Base-by-base conservation (phyloP, 64 coral and sea anemone genomes). In the Stichodactyla helianthus region DNA sequence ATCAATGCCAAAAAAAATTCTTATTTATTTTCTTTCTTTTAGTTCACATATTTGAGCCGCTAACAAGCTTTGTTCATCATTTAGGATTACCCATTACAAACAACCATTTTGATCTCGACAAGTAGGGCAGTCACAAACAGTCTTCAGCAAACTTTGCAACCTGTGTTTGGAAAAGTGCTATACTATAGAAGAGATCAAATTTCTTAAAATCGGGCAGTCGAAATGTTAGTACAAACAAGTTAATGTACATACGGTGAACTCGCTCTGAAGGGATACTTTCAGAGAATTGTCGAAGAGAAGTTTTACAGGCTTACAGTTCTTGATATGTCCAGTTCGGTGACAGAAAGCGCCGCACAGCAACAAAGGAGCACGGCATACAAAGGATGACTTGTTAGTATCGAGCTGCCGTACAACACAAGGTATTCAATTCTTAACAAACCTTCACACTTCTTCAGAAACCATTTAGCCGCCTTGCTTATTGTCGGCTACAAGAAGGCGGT, bases 111-210 rank as follows among this genome's bases (percentile, higher is more conserved):
- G 20, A 87, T 53, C 52, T 25, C 2, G 61, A 71, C 83, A 88
- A 64, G 78, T 90, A 20, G 44, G n/a, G 67, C 82, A 89, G 84
- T 83, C 88, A 95, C 85, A 82, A 90, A 90, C 79, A 88, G 93
- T 97, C 88, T 89, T 93, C 85, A 74, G 81, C 79, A 96, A 96
- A 96, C 88, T 96, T 96, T 90, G 85, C 64, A 93, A 89, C 91
- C 82, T 96, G 85, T 96, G 84, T 93, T 96, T 93, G 86, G 79
- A 92, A 88, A 86, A 89, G 87, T 88, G 77, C 90, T 89, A 82
- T 89, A 77, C 88, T 74, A 74, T 31, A 74, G 54, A 52, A 87
- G 76, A 88, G 94, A 95, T 95, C 94, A 88, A 89, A 92, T 96
- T 96, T 96, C 94, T 96, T 87, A 74, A 95, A 95, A 92, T 68